Conservation (phyloP, 2,113 vertebrate genomes). For the human region DNA sequence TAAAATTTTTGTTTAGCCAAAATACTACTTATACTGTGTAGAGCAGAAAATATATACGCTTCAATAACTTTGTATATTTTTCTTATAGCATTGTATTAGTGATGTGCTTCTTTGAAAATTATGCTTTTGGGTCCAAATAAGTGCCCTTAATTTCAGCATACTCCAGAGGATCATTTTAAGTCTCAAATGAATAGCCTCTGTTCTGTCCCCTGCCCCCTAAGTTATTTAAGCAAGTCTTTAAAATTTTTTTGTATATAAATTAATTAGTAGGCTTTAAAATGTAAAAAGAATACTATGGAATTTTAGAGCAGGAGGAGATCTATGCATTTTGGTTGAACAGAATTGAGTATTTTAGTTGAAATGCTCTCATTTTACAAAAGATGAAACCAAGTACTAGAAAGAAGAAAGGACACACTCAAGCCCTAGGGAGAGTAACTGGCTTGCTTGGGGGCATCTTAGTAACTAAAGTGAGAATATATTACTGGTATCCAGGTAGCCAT, state of each 20-base stretch:
- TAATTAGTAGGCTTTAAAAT: not conserved
- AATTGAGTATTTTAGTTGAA: conserved; percentile 29
- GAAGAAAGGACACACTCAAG: not conserved
- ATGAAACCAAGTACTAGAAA: not conserved
- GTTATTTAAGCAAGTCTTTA: conserved; percentile 39
- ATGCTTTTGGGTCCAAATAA: not conserved
- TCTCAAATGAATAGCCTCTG: not conserved
- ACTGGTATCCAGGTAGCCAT: not conserved
- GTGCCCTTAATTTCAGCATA: not conserved
- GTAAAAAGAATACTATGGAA: not conserved
- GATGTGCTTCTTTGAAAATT: not conserved
- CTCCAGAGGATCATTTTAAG: not conserved
- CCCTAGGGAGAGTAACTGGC: not conserved
- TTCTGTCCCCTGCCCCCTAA: not conserved
- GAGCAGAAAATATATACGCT: not conserved
- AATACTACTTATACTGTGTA: not conserved
- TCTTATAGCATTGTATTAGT: not conserved
- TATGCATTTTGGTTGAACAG: not conserved
- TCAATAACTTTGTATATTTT: not conserved
- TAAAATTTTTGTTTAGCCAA: conserved; percentile 23
- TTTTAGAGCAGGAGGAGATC: not conserved
- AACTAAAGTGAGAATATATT: not conserved
- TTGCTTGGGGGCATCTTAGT: not conserved
- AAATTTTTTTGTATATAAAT: not conserved
- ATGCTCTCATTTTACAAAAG: not conserved